Base-by-base conservation (phyloP, 2,888 invertebrate genomes). In the Ametastegia equiseti region DNA sequence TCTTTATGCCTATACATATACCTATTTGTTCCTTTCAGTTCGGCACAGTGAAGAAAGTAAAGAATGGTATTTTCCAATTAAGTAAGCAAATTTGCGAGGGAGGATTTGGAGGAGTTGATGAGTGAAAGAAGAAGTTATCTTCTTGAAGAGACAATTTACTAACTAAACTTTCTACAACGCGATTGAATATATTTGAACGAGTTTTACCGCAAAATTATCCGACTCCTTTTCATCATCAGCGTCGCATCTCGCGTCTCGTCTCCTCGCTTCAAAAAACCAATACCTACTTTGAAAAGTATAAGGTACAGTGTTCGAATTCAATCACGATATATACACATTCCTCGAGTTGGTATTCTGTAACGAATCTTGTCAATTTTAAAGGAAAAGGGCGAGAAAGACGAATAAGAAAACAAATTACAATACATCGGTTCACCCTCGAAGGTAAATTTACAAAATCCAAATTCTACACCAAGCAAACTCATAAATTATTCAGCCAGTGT, bases 141-240 rank as follows among this genome's bases (percentile, higher is more conserved):
- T 27, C 30, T 60, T 15, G 30, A 5, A 27, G 15, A 60, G 60
- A 60, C 30, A 60, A 60, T 60, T 30, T 60, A 30, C 60, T 15
- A 30, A 60, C 60, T 13, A 60, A 60, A 27, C 11, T 60, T 47
- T 30, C 60, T n/a, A n/a, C n/a, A 30, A 60, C 60, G 30, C 60
- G 30, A 60, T 60, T 60, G 60, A 30, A 60, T 60, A n/a, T n/a
- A 60, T 60, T 60, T 30, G 27, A 15, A 60, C 30, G 60, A 54
- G 54, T 54, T 54, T 54, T 54, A 54, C 54, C 23, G 11, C 54
- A 9, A 54, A 54, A 54, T 54, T 54, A 54, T 54, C 23, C 54
- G 54, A 54, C 23, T 54, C 54, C 54, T 54, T 54, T 54, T 54
- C 54, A 54, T 54, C 54, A 54, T 9, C n/a, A n/a, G n/a, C n/a